Conservation (phyloP, 2,888 invertebrate genomes). For the Drosophila niveifrons region DNA sequence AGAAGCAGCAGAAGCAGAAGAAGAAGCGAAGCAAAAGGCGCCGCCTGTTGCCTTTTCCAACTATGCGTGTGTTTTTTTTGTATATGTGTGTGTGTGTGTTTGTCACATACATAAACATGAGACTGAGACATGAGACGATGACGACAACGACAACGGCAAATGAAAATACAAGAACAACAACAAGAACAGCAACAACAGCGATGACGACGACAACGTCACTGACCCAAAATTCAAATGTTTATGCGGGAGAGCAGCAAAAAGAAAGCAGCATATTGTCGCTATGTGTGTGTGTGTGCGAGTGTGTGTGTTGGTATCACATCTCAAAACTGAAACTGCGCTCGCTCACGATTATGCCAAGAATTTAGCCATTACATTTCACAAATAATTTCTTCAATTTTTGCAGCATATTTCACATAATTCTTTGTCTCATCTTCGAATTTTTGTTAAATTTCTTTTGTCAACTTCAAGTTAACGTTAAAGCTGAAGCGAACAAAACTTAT, state of each 20-base stretch:
- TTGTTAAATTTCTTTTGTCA: too few species aligned
- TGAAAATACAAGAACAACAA: too few species aligned
- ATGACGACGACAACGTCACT: slow-evolving; percentile 53
- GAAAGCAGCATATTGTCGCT: slow-evolving; percentile 36
- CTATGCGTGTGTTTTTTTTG: slow-evolving; percentile 9
- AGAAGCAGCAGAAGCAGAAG: slow-evolving; percentile 14
- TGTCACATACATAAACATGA: slow-evolving; percentile 70
- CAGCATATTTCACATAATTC: neutral
- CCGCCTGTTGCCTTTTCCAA: slow-evolving; percentile 46
- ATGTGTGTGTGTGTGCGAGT: neutral
- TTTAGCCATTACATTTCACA: slow-evolving; percentile 13
- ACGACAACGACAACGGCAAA: slow-evolving; percentile 46
- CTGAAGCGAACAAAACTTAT: too few species aligned
- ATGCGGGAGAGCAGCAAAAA: slow-evolving; percentile 61
- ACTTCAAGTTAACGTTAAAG: too few species aligned
- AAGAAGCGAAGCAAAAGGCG: slow-evolving; percentile 31
- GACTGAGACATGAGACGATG: slow-evolving; percentile 44
- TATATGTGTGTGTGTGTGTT: slow-evolving; percentile 34
- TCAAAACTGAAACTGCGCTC: neutral
- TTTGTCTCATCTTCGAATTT: too few species aligned
- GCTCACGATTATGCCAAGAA: slow-evolving; percentile 24
- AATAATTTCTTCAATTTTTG: slow-evolving; percentile 4
- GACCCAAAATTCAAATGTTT: slow-evolving; percentile 77
- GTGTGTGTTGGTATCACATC: neutral
- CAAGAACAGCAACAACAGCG: too few species aligned